Evolutionary conservation across 1,140 invertebrate genomes (phyloP).

Genomic region (Apis florea): DNA sequence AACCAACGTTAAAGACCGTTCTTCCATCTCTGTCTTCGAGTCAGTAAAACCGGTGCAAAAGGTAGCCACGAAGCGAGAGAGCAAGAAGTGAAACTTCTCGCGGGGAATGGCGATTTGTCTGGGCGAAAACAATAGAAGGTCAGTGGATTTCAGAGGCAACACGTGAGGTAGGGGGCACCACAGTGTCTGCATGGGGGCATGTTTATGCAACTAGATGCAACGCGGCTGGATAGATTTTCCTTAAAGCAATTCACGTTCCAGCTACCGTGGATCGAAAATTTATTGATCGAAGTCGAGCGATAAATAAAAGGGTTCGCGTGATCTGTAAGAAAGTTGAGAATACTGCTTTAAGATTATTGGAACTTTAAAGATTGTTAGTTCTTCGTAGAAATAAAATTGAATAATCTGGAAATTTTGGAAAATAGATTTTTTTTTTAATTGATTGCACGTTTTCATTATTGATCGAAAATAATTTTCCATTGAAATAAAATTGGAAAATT

Average conservation of each 20-base stretch:
- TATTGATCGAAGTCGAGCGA: constrained; percentile 9
- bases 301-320: not conserved
- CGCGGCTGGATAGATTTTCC: constrained; percentile 25
- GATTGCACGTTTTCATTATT: too few species aligned
- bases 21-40: constrained; percentile 28
- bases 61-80: constrained; percentile 3
- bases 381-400: too few species aligned
- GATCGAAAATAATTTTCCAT: too few species aligned
- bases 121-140: constrained; percentile 66
- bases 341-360: too few species aligned
- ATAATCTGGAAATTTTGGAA: too few species aligned
- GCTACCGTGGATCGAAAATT: constrained; percentile 44
- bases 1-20: not conserved
- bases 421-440: too few species aligned
- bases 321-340: not conserved
- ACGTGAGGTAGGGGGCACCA: constrained; percentile 7
- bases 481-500: too few species aligned
- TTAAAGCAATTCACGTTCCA: constrained; percentile 40
- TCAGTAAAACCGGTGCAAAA: constrained; percentile 50
- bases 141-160: constrained; percentile 54
- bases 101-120: constrained; percentile 57
- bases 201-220: constrained; percentile 59
- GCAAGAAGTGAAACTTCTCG: constrained; percentile 40
- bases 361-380: too few species aligned
- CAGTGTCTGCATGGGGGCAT: constrained; percentile 4